Base-by-base conservation (phyloP, 2,113 vertebrate genomes). In the Phalacrocorax carbo region DNA sequence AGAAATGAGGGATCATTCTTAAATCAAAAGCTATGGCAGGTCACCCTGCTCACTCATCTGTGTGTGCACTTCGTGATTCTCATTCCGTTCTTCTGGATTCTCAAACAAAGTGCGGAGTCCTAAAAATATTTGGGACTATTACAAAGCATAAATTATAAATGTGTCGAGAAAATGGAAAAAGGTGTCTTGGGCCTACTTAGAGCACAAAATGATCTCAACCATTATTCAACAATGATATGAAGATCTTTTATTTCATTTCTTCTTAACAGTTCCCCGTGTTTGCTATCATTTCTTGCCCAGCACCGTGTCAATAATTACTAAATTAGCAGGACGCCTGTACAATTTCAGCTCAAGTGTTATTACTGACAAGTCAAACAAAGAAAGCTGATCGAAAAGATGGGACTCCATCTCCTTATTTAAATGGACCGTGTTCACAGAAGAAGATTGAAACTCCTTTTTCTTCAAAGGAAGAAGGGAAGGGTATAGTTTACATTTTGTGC, bases 281-380 rank as follows among this genome's bases (percentile, higher is more conserved):
- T 99, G 98, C 98, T 98, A 98, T 99, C 98, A 98, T 98, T 98
- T 98, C 98, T 97, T 98, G 97, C 97, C 97, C 98, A 96, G 98
- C 98, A 97, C 98, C 98, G 97, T 98, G 98, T 99, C 99, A 99
- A 99, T 99, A 99, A 98, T 98, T 98, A 98, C 98, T 98, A 99
- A 99, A 99, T 99, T 99, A 99, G 98, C 96, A 86, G 98, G 98
- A 99, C 98, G 98, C 98, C 98, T 98, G 98, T 98, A 98, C 98
- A 97, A 98, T 98, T 98, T 98, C 98, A 98, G 97, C 98, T 98
- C 98, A 98, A 98, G 98, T 98, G 98, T 98, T 98, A 98, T 98
- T 98, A 98, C 98, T 98, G 98, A 98, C 98, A 98, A 98, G 98
- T 98, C 98, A 99, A 99, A 99, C 98, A 99, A 98, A 97, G 96